Base-by-base conservation (phyloP, 1,140 invertebrate genomes). In the Portunus trituberculatus region DNA sequence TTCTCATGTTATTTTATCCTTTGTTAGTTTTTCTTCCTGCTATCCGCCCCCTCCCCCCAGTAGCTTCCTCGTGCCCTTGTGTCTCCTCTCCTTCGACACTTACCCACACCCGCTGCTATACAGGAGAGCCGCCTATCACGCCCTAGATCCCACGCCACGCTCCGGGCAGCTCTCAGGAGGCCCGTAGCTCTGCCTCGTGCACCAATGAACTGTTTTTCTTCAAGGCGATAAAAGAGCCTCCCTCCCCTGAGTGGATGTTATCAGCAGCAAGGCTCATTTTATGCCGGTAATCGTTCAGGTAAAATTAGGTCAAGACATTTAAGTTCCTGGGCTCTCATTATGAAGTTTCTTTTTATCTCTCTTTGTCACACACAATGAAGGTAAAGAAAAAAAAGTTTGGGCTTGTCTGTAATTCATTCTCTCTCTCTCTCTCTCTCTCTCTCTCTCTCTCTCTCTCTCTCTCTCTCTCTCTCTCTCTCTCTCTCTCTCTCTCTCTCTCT, bases 301-400 rank as follows among this genome's bases (percentile, higher is more conserved):
- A 76, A 76, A 76, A 76, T 76, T 76, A 76, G 67, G 67, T 76
- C 67, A 76, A 76, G 67, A n/a, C n/a, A 76, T 76, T 76, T n/a
- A 76, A 76, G 67, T n/a, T n/a, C n/a, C 67, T 76, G 12, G 20
- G 1, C n/a, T 76, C n/a, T 76, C n/a, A 76, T 76, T 76, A 76
- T 76, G 20, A 76, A 76, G 67, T 76, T n/a, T 25, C n/a, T n/a
- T 76, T 76, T 76, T n/a, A 76, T 76, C 67, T 76, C 67, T 25
- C 67, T 76, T 76, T 76, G 67, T 76, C 67, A 76, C 67, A 76
- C 67, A 76, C 67, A 8, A 76, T n/a, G 67, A 76, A 76, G 20
- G 67, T 76, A 76, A 76, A n/a, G 67, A 76, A 59, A 10, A 59
- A 59, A 76, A 76, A 76, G 67, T 76, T 76, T 76, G 67, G 20